phyloP scores from a whole-genome alignment of 2,888 invertebrate species.

The Noctua fimbriata region DNA sequence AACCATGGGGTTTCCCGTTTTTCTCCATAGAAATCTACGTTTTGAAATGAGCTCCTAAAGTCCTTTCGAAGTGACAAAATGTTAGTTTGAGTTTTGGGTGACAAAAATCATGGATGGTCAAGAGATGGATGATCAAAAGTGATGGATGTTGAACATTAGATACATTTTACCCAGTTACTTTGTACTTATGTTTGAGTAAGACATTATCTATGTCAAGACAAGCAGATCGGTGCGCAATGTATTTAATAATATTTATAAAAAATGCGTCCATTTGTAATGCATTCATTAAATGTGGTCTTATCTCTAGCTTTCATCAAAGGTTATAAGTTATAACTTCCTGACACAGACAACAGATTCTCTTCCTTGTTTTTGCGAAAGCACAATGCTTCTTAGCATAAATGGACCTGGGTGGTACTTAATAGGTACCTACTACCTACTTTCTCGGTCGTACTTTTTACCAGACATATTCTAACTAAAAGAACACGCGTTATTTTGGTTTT shows the following conservation, averaged over 20 bases:
- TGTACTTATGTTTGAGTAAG: not conserved
- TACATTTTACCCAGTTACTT: not conserved
- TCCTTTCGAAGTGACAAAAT: not conserved
- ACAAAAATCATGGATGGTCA: not conserved
- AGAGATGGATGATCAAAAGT: too few species aligned
- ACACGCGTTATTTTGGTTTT: not conserved
- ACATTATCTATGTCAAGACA: not conserved
- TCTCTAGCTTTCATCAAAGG: not conserved
- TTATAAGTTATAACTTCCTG: conserved; percentile 1
- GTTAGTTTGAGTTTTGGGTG: not conserved
- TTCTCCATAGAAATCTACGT: not conserved
- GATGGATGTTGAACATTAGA: too few species aligned
- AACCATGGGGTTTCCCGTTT: too few species aligned
- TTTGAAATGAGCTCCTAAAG: not conserved
- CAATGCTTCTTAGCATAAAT: not conserved
- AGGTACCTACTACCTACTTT: not conserved
- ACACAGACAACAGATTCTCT: not conserved
- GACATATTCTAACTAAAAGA: not conserved
- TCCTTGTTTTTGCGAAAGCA: not conserved
- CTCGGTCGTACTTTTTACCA: not conserved
- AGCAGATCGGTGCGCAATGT: not conserved
- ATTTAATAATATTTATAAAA: conserved; percentile 22
- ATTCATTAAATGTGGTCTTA: not conserved
- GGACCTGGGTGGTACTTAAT: too few species aligned
- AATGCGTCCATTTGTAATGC: not conserved